Evolutionary conservation across 2,797 vertebrate genomes (phyloP).

Genomic region (Pteropus rufus): DNA sequence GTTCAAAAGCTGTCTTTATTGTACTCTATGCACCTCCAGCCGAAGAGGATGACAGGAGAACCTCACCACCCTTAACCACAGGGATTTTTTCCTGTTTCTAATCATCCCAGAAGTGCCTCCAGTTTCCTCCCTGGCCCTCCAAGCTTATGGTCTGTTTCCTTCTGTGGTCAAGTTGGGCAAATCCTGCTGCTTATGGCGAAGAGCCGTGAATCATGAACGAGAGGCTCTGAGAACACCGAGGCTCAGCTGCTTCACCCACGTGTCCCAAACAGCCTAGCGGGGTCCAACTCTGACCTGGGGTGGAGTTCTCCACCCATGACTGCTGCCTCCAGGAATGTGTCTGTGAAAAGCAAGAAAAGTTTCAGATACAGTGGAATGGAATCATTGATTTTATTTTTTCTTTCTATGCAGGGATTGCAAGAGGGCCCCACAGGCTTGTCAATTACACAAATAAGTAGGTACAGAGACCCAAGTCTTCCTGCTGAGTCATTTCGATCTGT

Average conservation of each 20-base stretch:
- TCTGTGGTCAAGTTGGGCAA: conserved; percentile 23
- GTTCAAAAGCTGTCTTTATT: background rate
- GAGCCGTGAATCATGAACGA: background rate
- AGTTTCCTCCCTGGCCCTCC: background rate
- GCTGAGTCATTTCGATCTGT: background rate
- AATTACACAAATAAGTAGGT: background rate
- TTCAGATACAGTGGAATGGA: background rate
- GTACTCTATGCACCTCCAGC: background rate
- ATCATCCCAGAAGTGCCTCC: background rate
- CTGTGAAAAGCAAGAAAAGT: background rate
- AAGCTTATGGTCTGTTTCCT: background rate
- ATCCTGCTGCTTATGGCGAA: background rate
- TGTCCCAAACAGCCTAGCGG: background rate
- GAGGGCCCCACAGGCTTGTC: background rate
- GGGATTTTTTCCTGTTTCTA: background rate
- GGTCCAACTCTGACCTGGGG: background rate
- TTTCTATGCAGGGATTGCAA: background rate
- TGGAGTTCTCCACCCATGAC: background rate
- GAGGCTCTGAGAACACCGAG: background rate
- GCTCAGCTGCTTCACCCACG: background rate
- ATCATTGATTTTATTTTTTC: background rate
- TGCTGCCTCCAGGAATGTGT: conserved; percentile 33
- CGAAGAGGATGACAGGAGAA: background rate
- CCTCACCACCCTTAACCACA: background rate
- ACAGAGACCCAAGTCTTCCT: background rate